Evolutionary conservation across 2,797 vertebrate genomes (phyloP), one percentile per base, ranked within the genome.

Genomic region (Perodicticus potto): DNA sequence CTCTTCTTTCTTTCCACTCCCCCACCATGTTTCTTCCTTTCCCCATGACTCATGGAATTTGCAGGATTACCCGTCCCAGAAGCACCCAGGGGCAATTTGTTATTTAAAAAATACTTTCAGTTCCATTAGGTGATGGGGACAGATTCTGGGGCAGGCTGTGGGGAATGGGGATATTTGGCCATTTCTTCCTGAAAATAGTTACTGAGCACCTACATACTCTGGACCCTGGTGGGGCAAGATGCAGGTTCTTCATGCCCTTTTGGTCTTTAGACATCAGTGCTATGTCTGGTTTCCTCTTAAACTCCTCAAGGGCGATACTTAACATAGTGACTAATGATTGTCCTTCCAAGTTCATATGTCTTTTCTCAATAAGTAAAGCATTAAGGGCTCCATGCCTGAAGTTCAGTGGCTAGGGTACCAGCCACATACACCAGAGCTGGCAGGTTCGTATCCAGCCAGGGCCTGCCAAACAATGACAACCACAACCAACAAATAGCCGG

Each of bases 111-210:
- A 16, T 57, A 57, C 12, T 37, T 65, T 53, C 20, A 88, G 20
- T 88, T 76, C 95, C 20, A 45, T 78, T 83, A 65, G 7, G 14
- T 77, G 73, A 94, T n/a, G n/a, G 16, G 20, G 16, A 37, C 37
- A 29, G 82, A 37, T 72, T 95, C 82, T 25, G 72, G 43, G 81
- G 12, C 20, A 72, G 59, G 43, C 22, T 95, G 19, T 65, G 22
- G 43, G 57, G 9, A 95, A 95, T 3, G 2, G 20, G 16, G 22
- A 86, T 85, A 73, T 43, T 85, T 45, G 72, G 72, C 0, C 16
- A 73, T 69, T 72, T 83, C 77, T 91, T 72, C 70, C 69, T 95
- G 69, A 77, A 16, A 90, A 67, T 70, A 78, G 20, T 89, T 89
- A 45, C 7, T 29, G 27, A 86, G 10, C n/a, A 57, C 29, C 49